Percentiles rank a stretch among this genome's conserved stretches.
Conservation (phyloP, 2,113 vertebrate species). For the Tychaedon coryphoeus region DNA sequence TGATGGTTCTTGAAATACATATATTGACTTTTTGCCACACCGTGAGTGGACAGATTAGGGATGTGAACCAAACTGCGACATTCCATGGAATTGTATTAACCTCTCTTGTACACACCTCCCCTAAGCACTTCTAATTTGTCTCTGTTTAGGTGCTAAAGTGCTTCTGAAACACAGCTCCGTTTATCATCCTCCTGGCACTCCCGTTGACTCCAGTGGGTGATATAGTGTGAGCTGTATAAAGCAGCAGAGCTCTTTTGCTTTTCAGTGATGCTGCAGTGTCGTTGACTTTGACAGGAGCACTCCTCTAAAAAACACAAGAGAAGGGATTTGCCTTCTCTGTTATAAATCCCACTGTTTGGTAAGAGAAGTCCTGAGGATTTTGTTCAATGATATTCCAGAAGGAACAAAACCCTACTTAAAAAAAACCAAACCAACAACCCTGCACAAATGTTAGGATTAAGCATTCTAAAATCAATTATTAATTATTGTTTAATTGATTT, state of each 20-base stretch:
- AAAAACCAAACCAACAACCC: neutral
- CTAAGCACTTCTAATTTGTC: conserved; percentile 26
- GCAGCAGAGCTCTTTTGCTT: neutral
- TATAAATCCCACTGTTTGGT: neutral
- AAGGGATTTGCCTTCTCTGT: neutral
- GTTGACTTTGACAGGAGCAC: neutral
- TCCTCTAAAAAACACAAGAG: neutral
- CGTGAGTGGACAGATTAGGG: neutral
- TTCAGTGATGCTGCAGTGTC: neutral
- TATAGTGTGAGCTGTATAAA: neutral
- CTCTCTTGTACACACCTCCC: neutral
- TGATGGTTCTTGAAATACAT: conserved; percentile 25
- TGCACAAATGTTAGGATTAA: neutral
- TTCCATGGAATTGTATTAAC: neutral
- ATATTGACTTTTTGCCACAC: conserved; percentile 33
- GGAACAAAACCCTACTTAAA: neutral
- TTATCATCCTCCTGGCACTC: neutral
- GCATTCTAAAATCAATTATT: conserved; percentile 14
- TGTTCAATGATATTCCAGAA: neutral
- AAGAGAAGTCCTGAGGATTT: neutral
- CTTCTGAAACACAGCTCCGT: neutral
- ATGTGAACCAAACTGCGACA: neutral
- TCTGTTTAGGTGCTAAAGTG: conserved; percentile 17
- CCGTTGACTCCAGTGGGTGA: conserved; percentile 16
- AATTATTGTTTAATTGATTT: conserved; percentile 51